These are phyloP conservation scores for Aurelia aurita DNA, from an alignment of 30 jellyfish, hydroid and myxozoan genomes.

Conservation along the genomic window DNA sequence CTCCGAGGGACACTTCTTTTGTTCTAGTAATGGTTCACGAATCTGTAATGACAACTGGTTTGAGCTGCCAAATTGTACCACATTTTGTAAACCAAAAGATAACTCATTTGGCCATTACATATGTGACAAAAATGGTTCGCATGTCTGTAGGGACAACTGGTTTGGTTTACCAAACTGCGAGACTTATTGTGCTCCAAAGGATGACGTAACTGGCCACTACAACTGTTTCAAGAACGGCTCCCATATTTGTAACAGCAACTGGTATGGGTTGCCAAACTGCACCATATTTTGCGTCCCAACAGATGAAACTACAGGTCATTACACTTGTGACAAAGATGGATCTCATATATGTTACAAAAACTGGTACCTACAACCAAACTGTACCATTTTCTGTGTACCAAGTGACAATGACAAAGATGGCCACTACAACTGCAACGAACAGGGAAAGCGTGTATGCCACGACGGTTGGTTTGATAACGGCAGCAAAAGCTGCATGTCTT, in stretches of 20 bases:
- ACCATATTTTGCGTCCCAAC: conserved; percentile 31
- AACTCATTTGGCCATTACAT: neutral
- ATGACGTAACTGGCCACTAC: neutral
- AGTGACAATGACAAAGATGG: conserved; percentile 26
- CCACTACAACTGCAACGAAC: conserved; percentile 39
- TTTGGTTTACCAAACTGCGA: conserved; percentile 31
- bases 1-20: conserved; percentile 32
- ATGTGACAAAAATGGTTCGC: conserved; percentile 2
- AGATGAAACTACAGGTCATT: conserved; percentile 53
- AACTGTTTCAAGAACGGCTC: conserved; percentile 7
- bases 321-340: conserved; percentile 19
- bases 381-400: conserved; percentile 18
- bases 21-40: conserved; percentile 37
- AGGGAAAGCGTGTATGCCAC: conserved; percentile 46
- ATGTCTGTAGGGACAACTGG: neutral
- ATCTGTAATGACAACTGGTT: conserved; percentile 34
- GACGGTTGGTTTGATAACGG: conserved; percentile 48
- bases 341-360: neutral
- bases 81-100: conserved; percentile 46
- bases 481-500: conserved; percentile 1
- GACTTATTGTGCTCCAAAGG: conserved; percentile 30
- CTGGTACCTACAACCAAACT: neutral
- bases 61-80: conserved; percentile 42
- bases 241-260: neutral
- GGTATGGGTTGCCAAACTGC: conserved; percentile 40